Conservation (phyloP, 2,888 invertebrate species). For the Arctia plantaginis region DNA sequence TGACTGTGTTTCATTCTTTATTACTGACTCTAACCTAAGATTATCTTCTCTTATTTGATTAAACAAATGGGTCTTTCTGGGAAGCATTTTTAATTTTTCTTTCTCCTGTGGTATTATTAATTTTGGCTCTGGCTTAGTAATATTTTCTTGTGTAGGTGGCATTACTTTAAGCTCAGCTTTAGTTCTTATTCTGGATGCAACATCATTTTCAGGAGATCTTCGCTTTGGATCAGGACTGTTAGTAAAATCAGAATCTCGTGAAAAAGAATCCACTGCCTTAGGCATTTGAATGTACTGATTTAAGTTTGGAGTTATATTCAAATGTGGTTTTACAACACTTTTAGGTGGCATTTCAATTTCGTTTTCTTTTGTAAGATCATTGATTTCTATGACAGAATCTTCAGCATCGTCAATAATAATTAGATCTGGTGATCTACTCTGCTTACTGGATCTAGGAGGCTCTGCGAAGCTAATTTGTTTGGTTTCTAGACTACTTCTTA, state of each 20-base stretch:
- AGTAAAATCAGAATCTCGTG: constrained; percentile 80
- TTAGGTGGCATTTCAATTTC: constrained; percentile 61
- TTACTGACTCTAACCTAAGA: constrained; percentile 84
- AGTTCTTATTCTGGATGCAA: constrained; percentile 92
- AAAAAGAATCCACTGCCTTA: constrained; percentile 89
- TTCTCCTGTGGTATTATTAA: constrained; percentile 50
- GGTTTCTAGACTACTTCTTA: constrained; percentile 90
- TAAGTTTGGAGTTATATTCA: constrained; percentile 57
- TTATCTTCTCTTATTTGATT: constrained; percentile 82
- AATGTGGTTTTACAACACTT: constrained; percentile 54
- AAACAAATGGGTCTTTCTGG: constrained; percentile 75
- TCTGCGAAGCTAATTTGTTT: constrained; percentile 86
- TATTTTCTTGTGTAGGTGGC: constrained; percentile 76
- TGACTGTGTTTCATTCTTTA: constrained; percentile 87
- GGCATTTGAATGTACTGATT: constrained; percentile 88
- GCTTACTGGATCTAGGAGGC: constrained; percentile 81
- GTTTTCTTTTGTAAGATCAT: constrained; percentile 78
- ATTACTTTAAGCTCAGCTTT: constrained; percentile 93
- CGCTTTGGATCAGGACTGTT: constrained; percentile 70
- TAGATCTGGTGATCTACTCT: constrained; percentile 72
- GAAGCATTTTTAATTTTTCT: constrained; percentile 68
- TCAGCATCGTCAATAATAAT: constrained; percentile 83
- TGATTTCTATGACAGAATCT: constrained; percentile 82
- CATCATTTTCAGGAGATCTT: constrained; percentile 80
- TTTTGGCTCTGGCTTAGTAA: constrained; percentile 61